These are phyloP conservation scores for Mirza zaza DNA, from an alignment of 2,113 vertebrate genomes.

Conservation along the genomic window DNA sequence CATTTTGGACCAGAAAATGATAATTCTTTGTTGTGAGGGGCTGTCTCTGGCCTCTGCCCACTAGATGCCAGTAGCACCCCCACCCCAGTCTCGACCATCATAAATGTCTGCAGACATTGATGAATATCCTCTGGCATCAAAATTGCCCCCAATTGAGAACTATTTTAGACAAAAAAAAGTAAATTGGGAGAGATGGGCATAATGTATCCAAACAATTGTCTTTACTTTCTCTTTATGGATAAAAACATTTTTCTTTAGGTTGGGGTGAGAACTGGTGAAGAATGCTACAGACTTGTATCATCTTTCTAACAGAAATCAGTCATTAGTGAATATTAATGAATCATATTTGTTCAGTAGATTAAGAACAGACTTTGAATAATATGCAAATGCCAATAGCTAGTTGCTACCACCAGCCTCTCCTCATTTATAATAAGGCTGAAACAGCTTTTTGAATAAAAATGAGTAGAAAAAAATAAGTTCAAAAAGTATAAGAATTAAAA, in stretches of 20 bases:
- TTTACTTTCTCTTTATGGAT: background rate
- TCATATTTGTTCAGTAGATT: background rate
- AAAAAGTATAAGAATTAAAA: conserved; percentile 28
- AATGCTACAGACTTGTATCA: background rate
- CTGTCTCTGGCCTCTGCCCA: background rate
- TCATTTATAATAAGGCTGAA: background rate
- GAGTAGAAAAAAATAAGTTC: background rate
- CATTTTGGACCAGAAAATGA: background rate
- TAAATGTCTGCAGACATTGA: background rate
- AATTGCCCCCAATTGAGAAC: background rate
- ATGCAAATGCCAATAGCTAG: background rate
- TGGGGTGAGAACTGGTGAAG: background rate
- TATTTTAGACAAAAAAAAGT: conserved; percentile 21
- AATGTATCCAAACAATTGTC: background rate
- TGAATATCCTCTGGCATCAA: background rate
- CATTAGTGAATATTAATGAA: background rate
- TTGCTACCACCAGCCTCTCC: background rate
- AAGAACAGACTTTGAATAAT: background rate
- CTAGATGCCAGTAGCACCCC: background rate
- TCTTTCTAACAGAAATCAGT: conserved; percentile 30
- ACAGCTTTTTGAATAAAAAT: background rate
- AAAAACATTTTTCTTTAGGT: background rate
- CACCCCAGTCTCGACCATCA: background rate
- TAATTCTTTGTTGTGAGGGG: background rate
- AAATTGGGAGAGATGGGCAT: background rate